Evolutionary conservation across 2,113 vertebrate species (phyloP), one percentile per base, ranked within the genome.

Genomic region (Myrmecobius fasciatus): DNA sequence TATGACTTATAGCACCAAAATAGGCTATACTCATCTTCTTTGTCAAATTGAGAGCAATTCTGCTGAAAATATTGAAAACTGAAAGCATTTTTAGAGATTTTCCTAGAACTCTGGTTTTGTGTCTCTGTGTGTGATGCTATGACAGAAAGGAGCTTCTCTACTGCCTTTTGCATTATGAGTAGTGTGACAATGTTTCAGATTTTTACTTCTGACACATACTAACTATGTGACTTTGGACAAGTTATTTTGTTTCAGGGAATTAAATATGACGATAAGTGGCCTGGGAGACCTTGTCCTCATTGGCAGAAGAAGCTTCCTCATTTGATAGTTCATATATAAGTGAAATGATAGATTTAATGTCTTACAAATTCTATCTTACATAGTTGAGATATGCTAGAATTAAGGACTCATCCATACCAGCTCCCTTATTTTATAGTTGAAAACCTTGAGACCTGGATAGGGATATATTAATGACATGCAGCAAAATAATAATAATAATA

Each of bases 51-150:
- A 92, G 92, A 83, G 90, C 53, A 75, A 49, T 89, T 56, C 93
- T 96, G 91, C 93, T 93, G 96, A 96, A 97, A 97, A 93, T 88
- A 67, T 4, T 53, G 54, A 92, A 95, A 90, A 93, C n/a, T 3
- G 83, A 92, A 52, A 52, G 91, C 1, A 9, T n/a, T 89, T 96
- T 96, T 93, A 52, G 28, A 51, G 92, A 52, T 49, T 90, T 95
- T 92, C 46, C 91, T 91, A 54, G 46, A 48, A 53, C 60, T 91
- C 48, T 49, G 8, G 8, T 4, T 4, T 51, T 51, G 0, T 51
- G 67, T 91, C 93, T 83, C 8, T 75, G 26, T 93, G 94, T 94
- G 53, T 93, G 75, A 92, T 75, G 31, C 25, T n/a, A n/a, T 75
- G 36, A n/a, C n/a, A n/a, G 60, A 36, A 75, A 36, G 14, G 12